Percentiles rank a stretch among this genome's conserved stretches.
Conservation (phyloP, 2,888 invertebrate species). For the Drosophila prolongata region DNA sequence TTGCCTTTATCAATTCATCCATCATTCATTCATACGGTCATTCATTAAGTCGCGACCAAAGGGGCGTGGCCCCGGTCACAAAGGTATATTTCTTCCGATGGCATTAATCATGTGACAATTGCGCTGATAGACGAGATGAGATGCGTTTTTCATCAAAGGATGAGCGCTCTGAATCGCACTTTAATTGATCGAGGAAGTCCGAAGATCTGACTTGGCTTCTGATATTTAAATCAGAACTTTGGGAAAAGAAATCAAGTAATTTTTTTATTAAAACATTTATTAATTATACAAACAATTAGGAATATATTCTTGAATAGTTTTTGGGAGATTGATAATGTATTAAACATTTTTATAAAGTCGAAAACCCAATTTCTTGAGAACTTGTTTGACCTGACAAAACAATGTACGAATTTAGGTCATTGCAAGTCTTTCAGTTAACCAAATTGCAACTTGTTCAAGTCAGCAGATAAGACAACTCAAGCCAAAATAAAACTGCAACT, state of each 20-base stretch:
- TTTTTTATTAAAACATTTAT: too few species aligned
- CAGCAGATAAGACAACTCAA: conserved; percentile 24
- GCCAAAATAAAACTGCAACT: conserved; percentile 10
- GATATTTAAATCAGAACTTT: too few species aligned
- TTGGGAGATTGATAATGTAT: too few species aligned
- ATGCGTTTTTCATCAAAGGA: conserved; percentile 33
- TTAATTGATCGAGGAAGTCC: not conserved
- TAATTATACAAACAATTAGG: too few species aligned
- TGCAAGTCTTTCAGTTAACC: conserved; percentile 13
- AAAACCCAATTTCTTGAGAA: not conserved
- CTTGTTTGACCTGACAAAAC: not conserved
- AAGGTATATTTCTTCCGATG: conserved; percentile 36
- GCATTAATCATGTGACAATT: conserved; percentile 75
- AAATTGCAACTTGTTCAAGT: conserved; percentile 35
- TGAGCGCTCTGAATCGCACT: conserved; percentile 5
- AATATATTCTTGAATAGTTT: too few species aligned
- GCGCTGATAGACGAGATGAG: conserved; percentile 45
- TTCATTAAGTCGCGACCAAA: conserved; percentile 54
- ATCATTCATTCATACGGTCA: conserved; percentile 66
- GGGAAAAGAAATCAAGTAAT: too few species aligned
- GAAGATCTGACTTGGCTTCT: too few species aligned
- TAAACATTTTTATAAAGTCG: too few species aligned
- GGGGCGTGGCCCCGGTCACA: conserved; percentile 56
- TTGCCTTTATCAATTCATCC: conserved; percentile 52
- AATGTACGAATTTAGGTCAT: conserved; percentile 23